Percentiles rank a stretch among this genome's conserved stretches.
These are phyloP conservation scores for Protobothrops mucrosquamatus DNA, from an alignment of 2,113 vertebrate genomes.

Conservation along the genomic window DNA sequence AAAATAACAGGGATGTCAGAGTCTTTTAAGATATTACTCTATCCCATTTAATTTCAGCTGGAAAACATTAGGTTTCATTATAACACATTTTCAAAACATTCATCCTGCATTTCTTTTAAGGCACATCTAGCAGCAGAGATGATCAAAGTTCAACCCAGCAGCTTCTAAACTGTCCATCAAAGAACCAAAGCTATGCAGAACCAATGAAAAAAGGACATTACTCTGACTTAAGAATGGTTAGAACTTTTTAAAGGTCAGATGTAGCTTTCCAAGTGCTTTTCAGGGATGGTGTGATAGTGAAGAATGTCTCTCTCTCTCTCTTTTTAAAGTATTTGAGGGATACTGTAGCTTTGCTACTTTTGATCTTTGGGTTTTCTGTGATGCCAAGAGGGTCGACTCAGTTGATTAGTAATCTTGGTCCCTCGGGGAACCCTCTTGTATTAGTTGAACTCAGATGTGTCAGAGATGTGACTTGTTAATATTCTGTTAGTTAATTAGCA, in stretches of 20 bases:
- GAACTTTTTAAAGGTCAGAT: not conserved
- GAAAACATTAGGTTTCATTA: not conserved
- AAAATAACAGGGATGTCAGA: not conserved
- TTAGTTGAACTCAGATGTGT: not conserved
- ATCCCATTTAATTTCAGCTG: not conserved
- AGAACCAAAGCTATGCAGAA: not conserved
- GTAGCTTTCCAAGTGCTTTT: not conserved
- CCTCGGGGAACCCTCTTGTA: not conserved
- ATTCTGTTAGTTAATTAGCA: not conserved
- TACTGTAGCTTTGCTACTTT: not conserved
- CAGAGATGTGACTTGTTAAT: not conserved
- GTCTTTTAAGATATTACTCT: not conserved
- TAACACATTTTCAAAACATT: not conserved
- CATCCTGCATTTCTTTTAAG: not conserved
- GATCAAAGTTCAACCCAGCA: not conserved
- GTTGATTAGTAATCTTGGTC: not conserved
- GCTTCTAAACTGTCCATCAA: not conserved
- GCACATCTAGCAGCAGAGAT: not conserved
- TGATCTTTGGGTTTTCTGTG: not conserved
- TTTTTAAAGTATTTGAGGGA: not conserved
- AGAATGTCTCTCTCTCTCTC: not conserved
- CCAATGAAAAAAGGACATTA: not conserved
- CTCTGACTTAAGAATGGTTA: not conserved
- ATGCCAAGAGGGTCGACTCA: not conserved
- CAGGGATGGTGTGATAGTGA: not conserved